Base-by-base conservation (phyloP, 2,113 vertebrate genomes). In the Caranx ignobilis region DNA sequence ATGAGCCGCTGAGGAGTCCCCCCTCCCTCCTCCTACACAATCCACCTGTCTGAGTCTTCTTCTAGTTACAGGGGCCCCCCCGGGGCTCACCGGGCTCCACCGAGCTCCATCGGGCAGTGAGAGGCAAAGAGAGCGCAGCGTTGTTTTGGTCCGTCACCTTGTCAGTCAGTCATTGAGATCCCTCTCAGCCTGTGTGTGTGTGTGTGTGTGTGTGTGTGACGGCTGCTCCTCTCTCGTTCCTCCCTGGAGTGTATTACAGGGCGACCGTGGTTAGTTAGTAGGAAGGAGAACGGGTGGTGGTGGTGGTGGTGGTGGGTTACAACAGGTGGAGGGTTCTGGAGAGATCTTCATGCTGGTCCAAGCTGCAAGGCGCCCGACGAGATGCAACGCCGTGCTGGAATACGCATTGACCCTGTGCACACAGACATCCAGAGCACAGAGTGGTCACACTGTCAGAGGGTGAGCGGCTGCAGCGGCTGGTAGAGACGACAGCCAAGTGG, bases 341-440 rank as follows among this genome's bases (percentile, higher is more conserved):
- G 74, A 75, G 84, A 69, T 86, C 65, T 81, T 84, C 76, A 65
- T 86, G 92, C 89, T 86, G 80, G 66, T 83, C 75, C 56, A 37
- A 74, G 79, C 87, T 75, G 77, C 62, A 56, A 35, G 54, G 50
- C 32, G 26, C 32, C 63, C 77, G 50, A 32, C 72, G 69, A 26
- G 48, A 66, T 10, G 37, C 43, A 60, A 65, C 37, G 2, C 34
- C 83, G 31, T 82, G 86, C 88, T 77, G 57, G 12, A 16, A 71
- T 82, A 78, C 11, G 64, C 63, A n/a, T 77, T 35, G 15, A 15
- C 63, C 71, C 19, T 41, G 63, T 67, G 74, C 72, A 64, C 15
- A n/a, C 74, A 34, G 59, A 84, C 82, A 77, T 84, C 79, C 71
- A 75, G 71, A 45, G 6, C 68, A 76, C 69, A 81, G 71, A 87